Conservation (phyloP, 2,888 invertebrate genomes). For the Ochlodes sylvanus region DNA sequence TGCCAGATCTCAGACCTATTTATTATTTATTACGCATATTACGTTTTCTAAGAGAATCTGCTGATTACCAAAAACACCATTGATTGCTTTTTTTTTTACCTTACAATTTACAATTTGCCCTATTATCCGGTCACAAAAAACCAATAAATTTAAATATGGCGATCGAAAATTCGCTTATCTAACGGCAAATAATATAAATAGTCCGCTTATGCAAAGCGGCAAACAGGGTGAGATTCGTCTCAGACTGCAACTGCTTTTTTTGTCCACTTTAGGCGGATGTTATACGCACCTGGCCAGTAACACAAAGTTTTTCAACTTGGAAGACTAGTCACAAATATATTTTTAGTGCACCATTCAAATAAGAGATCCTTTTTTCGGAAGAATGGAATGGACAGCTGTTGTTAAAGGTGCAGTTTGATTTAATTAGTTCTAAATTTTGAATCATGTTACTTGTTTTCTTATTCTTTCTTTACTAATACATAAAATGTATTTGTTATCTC, state of each 20-base stretch:
- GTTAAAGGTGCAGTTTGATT: background rate
- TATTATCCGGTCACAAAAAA: no score
- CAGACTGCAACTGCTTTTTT: constrained; percentile 57
- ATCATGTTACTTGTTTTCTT: background rate
- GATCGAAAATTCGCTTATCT: no score
- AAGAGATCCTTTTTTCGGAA: constrained; percentile 44
- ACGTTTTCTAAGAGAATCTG: no score
- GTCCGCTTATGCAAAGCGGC: background rate
- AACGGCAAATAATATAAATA: no score
- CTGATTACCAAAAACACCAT: no score
- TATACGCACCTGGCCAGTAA: constrained; percentile 72
- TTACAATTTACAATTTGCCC: no score
- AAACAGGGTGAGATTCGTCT: constrained; percentile 49
- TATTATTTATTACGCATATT: no score
- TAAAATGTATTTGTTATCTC: no score
- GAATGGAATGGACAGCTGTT: constrained; percentile 27
- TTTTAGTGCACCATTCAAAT: constrained; percentile 27
- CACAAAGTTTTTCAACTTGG: constrained; percentile 20
- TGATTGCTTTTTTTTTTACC: no score
- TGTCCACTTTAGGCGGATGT: constrained; percentile 69
- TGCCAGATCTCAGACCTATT: no score
- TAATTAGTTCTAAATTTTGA: background rate
- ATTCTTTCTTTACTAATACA: no score
- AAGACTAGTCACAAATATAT: constrained; percentile 25
- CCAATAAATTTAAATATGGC: no score